These are phyloP conservation scores for Furcula furcula DNA, from an alignment of 2,888 invertebrate species.

Conservation along the genomic window DNA sequence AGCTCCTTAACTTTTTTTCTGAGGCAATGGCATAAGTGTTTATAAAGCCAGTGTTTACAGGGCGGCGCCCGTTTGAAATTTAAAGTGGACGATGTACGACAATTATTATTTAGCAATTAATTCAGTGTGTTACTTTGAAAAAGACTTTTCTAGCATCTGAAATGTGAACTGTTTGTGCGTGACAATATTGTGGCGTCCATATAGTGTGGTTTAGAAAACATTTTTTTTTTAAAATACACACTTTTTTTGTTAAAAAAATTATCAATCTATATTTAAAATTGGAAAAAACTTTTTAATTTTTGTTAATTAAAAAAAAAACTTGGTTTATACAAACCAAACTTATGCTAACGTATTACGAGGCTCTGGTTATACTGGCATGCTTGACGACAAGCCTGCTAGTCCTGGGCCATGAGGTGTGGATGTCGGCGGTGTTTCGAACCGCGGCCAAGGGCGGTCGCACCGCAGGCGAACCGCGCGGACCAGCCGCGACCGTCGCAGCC, in stretches of 20 bases:
- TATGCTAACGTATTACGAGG: constrained; percentile 59
- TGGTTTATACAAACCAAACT: constrained; percentile 8
- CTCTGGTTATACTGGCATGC: constrained; percentile 63
- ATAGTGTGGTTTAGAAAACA: constrained; percentile 18
- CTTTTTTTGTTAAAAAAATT: background rate
- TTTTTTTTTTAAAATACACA: background rate
- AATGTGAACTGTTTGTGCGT: constrained; percentile 33
- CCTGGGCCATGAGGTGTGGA: constrained; percentile 67
- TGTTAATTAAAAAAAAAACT: background rate
- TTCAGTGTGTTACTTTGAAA: constrained; percentile 27
- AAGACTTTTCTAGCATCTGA: constrained; percentile 26
- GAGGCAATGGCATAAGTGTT: constrained; percentile 9
- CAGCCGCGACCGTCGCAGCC: constrained; percentile 24
- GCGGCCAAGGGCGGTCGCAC: constrained; percentile 47
- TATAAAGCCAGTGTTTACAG: constrained; percentile 22
- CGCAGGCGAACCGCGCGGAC: constrained; percentile 29
- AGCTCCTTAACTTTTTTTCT: constrained; percentile 17
- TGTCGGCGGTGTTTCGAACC: constrained; percentile 64
- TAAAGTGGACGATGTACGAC: constrained; percentile 14
- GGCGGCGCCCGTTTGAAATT: constrained; percentile 15
- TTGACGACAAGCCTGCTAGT: constrained; percentile 57
- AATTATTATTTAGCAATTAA: constrained; percentile 12
- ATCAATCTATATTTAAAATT: background rate
- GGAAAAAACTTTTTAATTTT: background rate
- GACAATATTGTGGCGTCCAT: constrained; percentile 36